These are phyloP conservation scores for Drosophila meridionalis DNA, from an alignment of 2,888 invertebrate genomes.

Conservation along the genomic window DNA sequence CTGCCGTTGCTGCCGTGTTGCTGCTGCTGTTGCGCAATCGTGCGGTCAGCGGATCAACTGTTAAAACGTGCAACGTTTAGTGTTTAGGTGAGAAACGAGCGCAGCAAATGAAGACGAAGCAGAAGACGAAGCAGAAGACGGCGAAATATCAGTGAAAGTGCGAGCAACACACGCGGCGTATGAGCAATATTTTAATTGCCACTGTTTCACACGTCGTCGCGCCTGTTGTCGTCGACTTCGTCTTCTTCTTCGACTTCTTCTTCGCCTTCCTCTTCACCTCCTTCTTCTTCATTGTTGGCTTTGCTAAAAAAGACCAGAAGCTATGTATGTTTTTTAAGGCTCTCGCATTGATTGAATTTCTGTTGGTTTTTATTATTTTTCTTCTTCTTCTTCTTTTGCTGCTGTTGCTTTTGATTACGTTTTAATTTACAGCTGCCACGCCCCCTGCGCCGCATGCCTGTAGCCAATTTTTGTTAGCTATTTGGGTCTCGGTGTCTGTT, in stretches of 20 bases:
- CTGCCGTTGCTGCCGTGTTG: slow-evolving; percentile 47
- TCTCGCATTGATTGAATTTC: slow-evolving; percentile 62
- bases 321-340: slow-evolving; percentile 31
- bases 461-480: slow-evolving; percentile 43
- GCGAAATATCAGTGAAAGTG: slow-evolving; percentile 79
- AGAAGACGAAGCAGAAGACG: neutral
- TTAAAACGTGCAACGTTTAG: slow-evolving; percentile 57
- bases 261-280: neutral
- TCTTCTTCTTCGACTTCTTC: neutral
- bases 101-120: neutral
- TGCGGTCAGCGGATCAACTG: slow-evolving; percentile 28
- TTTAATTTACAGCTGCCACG: slow-evolving; percentile 53
- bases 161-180: slow-evolving; percentile 66
- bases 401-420: slow-evolving; percentile 56
- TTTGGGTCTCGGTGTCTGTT: slow-evolving; percentile 77
- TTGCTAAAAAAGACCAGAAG: slow-evolving; percentile 67
- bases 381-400: neutral
- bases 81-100: slow-evolving; percentile 58
- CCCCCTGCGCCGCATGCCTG: slow-evolving; percentile 44
- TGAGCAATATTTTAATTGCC: slow-evolving; percentile 65
- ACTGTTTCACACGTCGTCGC: slow-evolving; percentile 72
- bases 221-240: slow-evolving; percentile 17
- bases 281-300: neutral
- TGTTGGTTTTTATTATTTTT: slow-evolving; percentile 7
- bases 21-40: slow-evolving; percentile 61